These are phyloP conservation scores for Bilobella aurantiaca DNA, from an alignment of 1,140 invertebrate species.

Conservation along the genomic window DNA sequence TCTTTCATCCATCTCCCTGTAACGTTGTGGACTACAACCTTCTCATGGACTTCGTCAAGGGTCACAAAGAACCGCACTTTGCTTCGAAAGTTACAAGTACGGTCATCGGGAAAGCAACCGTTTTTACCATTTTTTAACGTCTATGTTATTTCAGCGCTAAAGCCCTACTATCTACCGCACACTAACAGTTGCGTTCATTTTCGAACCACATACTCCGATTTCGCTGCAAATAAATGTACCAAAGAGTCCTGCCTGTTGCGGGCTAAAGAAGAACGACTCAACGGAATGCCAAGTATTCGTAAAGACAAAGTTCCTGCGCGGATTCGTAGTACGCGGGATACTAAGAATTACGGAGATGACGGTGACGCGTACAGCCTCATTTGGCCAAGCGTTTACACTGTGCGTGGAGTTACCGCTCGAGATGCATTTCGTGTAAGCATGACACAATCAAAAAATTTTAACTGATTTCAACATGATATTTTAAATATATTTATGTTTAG, in stretches of 20 bases:
- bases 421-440: conserved; percentile 31
- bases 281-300: conserved; percentile 32
- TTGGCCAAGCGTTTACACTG: conserved; percentile 29
- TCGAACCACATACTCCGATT: conserved; percentile 30
- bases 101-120: conserved; percentile 2
- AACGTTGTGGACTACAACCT: conserved; percentile 24
- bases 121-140: conserved; percentile 1
- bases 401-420: conserved; percentile 21
- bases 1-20: conserved; percentile 27
- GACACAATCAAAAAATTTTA: conserved; percentile 6
- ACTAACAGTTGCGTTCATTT: conserved; percentile 28
- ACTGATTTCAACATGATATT: neutral
- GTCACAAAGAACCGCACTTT: conserved; percentile 26
- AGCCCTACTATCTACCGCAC: conserved; percentile 23
- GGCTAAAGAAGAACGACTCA: conserved; percentile 16
- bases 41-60: conserved; percentile 29
- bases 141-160: conserved; percentile 20
- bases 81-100: conserved; percentile 23
- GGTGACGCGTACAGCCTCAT: conserved; percentile 31
- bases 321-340: conserved; percentile 21
- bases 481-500: conserved; percentile 3
- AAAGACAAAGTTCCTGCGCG: conserved; percentile 14
- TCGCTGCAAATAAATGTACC: conserved; percentile 21
- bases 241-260: conserved; percentile 8
- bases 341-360: conserved; percentile 30